phyloP scores from a whole-genome alignment of 2,797 vertebrate genomes.

The Leuciscus waleckii region DNA sequence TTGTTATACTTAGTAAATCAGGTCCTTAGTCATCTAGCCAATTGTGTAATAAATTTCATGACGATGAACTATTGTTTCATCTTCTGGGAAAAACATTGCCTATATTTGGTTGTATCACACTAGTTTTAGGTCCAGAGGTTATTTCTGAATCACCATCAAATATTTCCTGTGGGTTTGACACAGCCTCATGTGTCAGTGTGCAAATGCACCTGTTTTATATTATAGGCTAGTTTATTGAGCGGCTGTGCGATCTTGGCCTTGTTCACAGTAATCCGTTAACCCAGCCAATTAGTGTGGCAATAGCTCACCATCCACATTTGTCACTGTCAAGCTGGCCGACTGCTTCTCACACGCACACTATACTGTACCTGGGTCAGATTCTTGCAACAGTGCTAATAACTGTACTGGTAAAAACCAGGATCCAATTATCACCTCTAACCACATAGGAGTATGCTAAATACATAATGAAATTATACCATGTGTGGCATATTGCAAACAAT shows the following conservation, averaged over 20 bases:
- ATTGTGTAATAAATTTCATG: background rate
- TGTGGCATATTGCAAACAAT: background rate
- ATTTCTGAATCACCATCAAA: conserved; percentile 1
- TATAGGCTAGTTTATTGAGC: conserved; percentile 34
- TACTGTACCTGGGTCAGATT: conserved; percentile 26
- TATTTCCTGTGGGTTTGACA: conserved; percentile 4
- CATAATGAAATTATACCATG: background rate
- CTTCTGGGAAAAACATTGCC: conserved; percentile 8
- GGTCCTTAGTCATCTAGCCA: background rate
- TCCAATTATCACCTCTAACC: conserved; percentile 3
- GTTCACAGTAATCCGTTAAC: conserved; percentile 47
- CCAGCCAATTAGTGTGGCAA: conserved; percentile 43
- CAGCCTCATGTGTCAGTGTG: background rate
- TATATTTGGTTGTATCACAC: background rate
- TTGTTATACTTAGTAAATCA: background rate
- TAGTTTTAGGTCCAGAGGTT: background rate
- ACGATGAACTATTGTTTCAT: background rate
- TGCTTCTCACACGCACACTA: background rate
- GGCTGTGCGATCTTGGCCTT: conserved; percentile 28
- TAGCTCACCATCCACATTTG: conserved; percentile 43
- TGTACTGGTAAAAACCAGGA: background rate
- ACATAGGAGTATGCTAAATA: background rate
- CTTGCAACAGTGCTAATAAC: background rate
- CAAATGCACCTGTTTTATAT: conserved; percentile 17
- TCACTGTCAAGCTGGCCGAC: conserved; percentile 43